Evolutionary conservation across 2,113 vertebrate genomes (phyloP).

Genomic region (Oncorhynchus nerka): DNA sequence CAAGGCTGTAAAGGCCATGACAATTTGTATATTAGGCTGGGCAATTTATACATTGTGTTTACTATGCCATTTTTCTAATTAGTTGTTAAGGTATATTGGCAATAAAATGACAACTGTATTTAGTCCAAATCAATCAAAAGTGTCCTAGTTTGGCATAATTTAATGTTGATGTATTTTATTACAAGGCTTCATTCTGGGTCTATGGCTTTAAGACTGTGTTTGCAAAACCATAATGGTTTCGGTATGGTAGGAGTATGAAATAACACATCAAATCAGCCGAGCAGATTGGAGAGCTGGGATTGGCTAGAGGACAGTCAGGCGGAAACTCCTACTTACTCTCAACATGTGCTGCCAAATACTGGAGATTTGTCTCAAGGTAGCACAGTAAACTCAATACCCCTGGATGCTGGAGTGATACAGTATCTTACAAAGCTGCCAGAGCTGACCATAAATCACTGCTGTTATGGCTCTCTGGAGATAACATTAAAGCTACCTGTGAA

Average conservation of each 20-base stretch:
- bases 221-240: not conserved
- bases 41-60: not conserved
- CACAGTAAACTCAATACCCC: constrained; percentile 33
- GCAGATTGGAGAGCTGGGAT: constrained; percentile 44
- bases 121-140: not conserved
- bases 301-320: constrained; percentile 51
- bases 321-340: constrained; percentile 60
- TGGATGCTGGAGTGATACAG: constrained; percentile 20
- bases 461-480: constrained; percentile 14
- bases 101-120: not conserved
- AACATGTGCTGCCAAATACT: constrained; percentile 41
- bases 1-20: not conserved
- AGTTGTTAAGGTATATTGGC: not conserved
- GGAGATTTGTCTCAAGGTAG: constrained; percentile 44
- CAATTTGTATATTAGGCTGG: not conserved
- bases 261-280: constrained; percentile 61
- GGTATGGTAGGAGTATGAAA: constrained; percentile 6
- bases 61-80: not conserved
- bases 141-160: not conserved
- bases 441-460: constrained; percentile 36
- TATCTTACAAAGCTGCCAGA: constrained; percentile 30
- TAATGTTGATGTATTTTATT: not conserved
- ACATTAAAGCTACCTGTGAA: constrained; percentile 31
- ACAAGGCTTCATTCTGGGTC: not conserved
- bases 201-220: not conserved